These are phyloP conservation scores for Phoebastria nigripes DNA, from an alignment of 2,797 vertebrate species.

Conservation along the genomic window DNA sequence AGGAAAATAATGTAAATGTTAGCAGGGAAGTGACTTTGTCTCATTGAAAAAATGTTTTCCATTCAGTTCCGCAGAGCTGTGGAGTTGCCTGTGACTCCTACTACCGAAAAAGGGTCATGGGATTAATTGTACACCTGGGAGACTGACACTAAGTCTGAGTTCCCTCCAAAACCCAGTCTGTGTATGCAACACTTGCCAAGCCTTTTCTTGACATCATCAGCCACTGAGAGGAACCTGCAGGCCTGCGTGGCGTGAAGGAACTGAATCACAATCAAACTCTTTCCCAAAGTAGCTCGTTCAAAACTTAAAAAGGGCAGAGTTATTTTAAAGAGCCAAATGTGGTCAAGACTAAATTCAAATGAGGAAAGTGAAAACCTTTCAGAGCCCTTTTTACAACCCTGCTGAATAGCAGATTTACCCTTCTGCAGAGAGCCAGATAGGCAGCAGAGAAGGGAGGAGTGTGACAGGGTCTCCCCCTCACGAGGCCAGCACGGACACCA, in stretches of 20 bases:
- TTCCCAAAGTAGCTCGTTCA: not conserved
- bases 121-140: not conserved
- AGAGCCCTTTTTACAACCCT: not conserved
- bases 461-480: not conserved
- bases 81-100: not conserved
- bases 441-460: not conserved
- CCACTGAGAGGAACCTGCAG: not conserved
- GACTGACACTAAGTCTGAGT: not conserved
- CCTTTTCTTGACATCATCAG: not conserved
- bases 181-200: not conserved
- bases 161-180: not conserved
- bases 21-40: not conserved
- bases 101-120: not conserved
- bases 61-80: not conserved
- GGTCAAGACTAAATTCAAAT: not conserved
- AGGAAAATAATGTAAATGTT: not conserved
- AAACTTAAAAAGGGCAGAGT: not conserved
- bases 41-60: not conserved
- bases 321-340: not conserved
- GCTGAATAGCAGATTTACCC: not conserved
- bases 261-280: not conserved
- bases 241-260: not conserved
- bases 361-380: not conserved
- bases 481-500: fast-evolving
- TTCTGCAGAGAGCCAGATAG: not conserved